Evolutionary conservation across 2,888 invertebrate species (phyloP).

Genomic region (Crioceris asparagi): DNA sequence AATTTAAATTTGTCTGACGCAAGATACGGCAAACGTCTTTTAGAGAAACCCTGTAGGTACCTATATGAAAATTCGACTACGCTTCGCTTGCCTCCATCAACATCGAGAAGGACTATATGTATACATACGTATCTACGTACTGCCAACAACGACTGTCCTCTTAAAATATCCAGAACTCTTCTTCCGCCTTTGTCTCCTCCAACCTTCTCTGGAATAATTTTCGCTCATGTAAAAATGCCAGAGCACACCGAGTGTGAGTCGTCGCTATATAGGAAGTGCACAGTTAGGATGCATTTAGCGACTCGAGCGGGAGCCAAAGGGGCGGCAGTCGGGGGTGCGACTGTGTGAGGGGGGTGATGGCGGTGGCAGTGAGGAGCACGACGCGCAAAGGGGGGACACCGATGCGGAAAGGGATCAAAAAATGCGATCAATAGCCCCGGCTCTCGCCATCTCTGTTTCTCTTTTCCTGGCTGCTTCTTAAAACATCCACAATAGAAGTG

Average conservation of each 20-base stretch:
- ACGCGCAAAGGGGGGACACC: slow-evolving; percentile 22
- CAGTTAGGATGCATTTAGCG: slow-evolving; percentile 30
- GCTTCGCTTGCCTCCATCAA: too few relatives aligned
- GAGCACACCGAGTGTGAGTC: slow-evolving; percentile 9
- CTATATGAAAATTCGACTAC: too few relatives aligned
- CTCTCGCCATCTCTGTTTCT: too few relatives aligned
- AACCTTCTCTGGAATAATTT: slow-evolving; percentile 19
- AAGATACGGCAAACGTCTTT: too few relatives aligned
- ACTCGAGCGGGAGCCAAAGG: too few relatives aligned
- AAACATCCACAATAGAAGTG: slow-evolving; percentile 40
- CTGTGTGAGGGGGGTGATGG: slow-evolving; percentile 17
- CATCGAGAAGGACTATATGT: too few relatives aligned
- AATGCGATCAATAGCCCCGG: slow-evolving; percentile 43
- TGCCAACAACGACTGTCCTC: slow-evolving; percentile 30
- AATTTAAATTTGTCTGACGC: too few relatives aligned
- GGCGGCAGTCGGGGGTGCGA: too few relatives aligned
- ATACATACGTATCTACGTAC: too few relatives aligned
- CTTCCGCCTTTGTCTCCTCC: too few relatives aligned
- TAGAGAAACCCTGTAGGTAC: too few relatives aligned
- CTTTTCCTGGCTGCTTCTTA: slow-evolving; percentile 38
- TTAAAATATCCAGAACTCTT: too few relatives aligned
- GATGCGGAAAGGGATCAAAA: slow-evolving; percentile 39
- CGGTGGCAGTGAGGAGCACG: slow-evolving; percentile 19
- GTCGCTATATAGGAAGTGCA: slow-evolving; percentile 23
- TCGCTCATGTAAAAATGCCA: slow-evolving; percentile 29